Evolutionary conservation across 2,113 vertebrate species (phyloP), one percentile per base, ranked within the genome.

Genomic region (Oreochromis tanganicae): DNA sequence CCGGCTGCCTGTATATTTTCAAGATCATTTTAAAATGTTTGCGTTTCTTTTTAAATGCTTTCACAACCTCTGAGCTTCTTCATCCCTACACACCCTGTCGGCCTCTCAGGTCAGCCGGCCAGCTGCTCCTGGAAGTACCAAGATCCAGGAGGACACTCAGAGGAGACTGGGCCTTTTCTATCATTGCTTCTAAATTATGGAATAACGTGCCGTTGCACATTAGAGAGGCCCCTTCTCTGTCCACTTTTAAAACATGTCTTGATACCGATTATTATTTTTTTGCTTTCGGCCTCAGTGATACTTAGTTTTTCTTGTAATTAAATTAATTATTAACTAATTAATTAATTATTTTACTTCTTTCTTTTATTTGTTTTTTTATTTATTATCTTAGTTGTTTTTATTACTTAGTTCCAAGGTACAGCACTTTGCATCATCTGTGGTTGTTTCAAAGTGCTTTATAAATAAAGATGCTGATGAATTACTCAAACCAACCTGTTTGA

Each of bases 281-380:
- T 3, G 4, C 13, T 7, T 57, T 57, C 4, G 1, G 27, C 56
- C 24, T 8, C 55, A 57, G 24, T 14, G 55, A 29, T 27, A 29
- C 55, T 29, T 29, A 8, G 24, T 8, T 57, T 29, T 57, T 57
- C 11, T 56, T 56, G 54, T 56, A 56, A 24, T 56, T 56, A 24
- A 56, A 56, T 56, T 56, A 56, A 56, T 56, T 13, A 56, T 24
- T 56, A 56, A 56, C 11, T 56, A 13, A 56, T 24, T 24, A 56
- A 56, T 56, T 56, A 0, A 56, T 56, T 24, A 13, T 24, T 56
- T 56, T 12, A 55, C n/a, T 55, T 56, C 21, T 3, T 56, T 56
- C 54, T 56, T 24, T 56, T 56, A 24, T 56, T 57, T 27, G 12
- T 0, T 57, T 0, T 0, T 14, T 57, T 27, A 14, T 2, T 57